Evolutionary conservation across 2,113 vertebrate genomes (phyloP), one percentile per base, ranked within the genome.

Genomic region (Thomomys bottae): DNA sequence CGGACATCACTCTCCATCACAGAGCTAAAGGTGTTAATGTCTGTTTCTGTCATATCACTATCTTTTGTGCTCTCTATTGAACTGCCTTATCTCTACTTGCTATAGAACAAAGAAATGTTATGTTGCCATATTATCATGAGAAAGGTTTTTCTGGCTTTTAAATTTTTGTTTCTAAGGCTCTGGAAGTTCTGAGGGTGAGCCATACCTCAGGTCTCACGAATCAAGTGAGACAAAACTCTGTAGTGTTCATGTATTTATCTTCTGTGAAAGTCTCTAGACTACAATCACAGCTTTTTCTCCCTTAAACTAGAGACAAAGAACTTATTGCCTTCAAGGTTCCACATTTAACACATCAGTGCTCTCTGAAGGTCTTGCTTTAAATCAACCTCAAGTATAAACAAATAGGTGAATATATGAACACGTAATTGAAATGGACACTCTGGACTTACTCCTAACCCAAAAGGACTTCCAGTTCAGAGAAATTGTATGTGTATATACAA

Each of bases 301-400:
- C 30, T 85, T 63, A 70, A 84, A 45, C 40, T 7, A 79, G 28
- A 76, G 1, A 80, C 61, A 70, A 64, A 88, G 61, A 17, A 12
- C 38, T 88, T 91, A 49, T 5, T 57, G 30, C 34, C 61, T 70
- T 89, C 68, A 92, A 87, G 30, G 40, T 66, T 92, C 77, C 49
- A 64, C 87, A 89, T 94, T 94, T 93, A 89, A 87, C 67, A 92
- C 91, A 70, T 78, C 73, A 76, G 6, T 94, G 84, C 63, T 88
- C 78, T 91, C 76, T 77, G 84, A 30, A 38, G 68, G 54, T 84
- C 54, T 83, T 32, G 1, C 9, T 8, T 89, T 84, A 95, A 85
- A 71, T 88, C 15, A 71, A 54, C 36, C 90, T 90, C 76, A 86
- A 88, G 28, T 34, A 78, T 90, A 94, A 93, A 76, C 87, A 87